A percentile compares a stretch with the other conserved stretches of the same genome.
Conservation (phyloP, 2,113 vertebrate genomes). For the Neolamprologus tretocephalus region DNA sequence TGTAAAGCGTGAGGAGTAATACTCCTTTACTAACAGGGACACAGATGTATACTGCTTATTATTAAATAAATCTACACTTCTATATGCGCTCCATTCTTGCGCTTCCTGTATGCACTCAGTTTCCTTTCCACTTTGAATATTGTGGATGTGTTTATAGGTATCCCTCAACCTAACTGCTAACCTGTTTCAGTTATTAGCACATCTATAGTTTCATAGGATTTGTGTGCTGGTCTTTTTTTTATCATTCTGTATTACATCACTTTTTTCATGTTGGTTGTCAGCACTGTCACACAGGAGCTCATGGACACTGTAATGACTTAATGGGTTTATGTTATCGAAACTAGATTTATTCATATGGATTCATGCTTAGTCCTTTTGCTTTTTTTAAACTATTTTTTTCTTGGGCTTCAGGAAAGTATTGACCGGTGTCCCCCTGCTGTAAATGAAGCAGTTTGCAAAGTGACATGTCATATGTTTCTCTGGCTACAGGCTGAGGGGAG, state of each 20-base stretch:
- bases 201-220: not conserved
- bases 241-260: not conserved
- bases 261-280: not conserved
- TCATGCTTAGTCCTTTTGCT: not conserved
- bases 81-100: not conserved
- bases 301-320: not conserved
- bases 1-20: not conserved
- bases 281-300: not conserved
- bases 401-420: not conserved
- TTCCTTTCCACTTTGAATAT: not conserved
- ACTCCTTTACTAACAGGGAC: not conserved
- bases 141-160: not conserved
- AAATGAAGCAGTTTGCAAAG: not conserved
- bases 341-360: not conserved
- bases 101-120: not conserved
- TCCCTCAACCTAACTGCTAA: not conserved
- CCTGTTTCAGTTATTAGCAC: not conserved
- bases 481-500: not conserved
- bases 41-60: not conserved
- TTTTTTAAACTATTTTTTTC: not conserved
- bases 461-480: not conserved
- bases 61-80: not conserved
- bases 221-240: not conserved
- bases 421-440: not conserved
- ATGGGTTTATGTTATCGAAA: not conserved